Conservation (phyloP, 2,888 invertebrate genomes). For the Campoplex nolae region DNA sequence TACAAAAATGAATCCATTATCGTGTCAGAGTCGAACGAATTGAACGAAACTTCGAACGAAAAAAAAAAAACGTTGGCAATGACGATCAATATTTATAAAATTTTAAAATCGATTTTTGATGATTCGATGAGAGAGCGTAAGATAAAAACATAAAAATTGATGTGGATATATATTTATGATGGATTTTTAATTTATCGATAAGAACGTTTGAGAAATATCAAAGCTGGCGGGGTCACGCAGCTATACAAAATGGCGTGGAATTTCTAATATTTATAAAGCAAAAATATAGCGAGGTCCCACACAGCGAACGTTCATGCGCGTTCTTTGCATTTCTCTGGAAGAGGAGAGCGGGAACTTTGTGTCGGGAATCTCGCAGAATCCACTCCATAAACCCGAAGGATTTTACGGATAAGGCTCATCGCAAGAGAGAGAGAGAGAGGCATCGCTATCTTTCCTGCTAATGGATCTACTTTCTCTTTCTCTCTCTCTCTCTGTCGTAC, state of each 20-base stretch:
- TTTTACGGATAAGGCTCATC: slow-evolving; percentile 31
- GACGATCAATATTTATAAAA: no score
- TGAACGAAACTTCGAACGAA: no score
- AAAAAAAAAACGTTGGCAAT: no score
- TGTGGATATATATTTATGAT: no score
- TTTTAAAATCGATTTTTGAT: no score
- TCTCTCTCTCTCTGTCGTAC: not conserved
- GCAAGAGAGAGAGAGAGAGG: slow-evolving; percentile 32
- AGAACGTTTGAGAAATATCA: not conserved
- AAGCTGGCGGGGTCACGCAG: not conserved
- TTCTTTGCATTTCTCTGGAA: slow-evolving; percentile 55
- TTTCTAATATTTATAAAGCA: not conserved
- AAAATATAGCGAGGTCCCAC: slow-evolving; percentile 41
- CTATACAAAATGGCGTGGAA: not conserved
- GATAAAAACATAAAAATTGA: no score
- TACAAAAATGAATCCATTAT: no score
- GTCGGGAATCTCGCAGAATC: slow-evolving; percentile 43
- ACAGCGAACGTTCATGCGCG: slow-evolving; percentile 21
- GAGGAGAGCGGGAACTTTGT: slow-evolving; percentile 60
- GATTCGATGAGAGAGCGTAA: no score
- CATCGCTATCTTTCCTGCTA: slow-evolving; percentile 55
- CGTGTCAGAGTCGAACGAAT: no score
- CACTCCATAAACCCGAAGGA: slow-evolving; percentile 55
- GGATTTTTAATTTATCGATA: not conserved
- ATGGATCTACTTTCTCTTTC: slow-evolving; percentile 38